Conservation (phyloP, 2,113 vertebrate species). For the Dipodomys spectabilis region DNA sequence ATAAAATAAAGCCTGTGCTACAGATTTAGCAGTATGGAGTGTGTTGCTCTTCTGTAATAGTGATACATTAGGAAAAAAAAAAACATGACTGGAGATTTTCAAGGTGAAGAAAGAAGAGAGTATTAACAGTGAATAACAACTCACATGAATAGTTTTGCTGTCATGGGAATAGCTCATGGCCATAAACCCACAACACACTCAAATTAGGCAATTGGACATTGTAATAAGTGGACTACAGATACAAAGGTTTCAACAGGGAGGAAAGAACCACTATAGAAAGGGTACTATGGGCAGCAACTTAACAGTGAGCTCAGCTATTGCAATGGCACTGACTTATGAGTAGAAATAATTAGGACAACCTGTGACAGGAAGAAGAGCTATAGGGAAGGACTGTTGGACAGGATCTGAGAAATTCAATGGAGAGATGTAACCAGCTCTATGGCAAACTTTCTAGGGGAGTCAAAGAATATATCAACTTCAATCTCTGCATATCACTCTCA, state of each 20-base stretch:
- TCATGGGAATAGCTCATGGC: not conserved
- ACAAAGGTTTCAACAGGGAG: not conserved
- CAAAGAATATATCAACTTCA: not conserved
- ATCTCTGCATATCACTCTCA: not conserved
- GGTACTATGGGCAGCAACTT: not conserved
- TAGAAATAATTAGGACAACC: not conserved
- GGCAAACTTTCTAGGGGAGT: not conserved
- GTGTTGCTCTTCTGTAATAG: not conserved
- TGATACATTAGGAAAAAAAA: not conserved
- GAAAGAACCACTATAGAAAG: not conserved
- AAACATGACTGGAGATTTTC: not conserved
- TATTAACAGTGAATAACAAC: not conserved
- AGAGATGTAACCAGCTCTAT: not conserved
- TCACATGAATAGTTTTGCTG: not conserved
- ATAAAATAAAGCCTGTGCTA: not conserved
- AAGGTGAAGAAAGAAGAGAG: not conserved
- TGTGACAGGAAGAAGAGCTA: not conserved
- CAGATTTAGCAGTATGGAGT: not conserved
- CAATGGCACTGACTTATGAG: not conserved
- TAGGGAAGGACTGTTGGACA: too few species aligned
- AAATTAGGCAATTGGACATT: not conserved
- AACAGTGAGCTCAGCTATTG: not conserved
- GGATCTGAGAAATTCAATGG: not conserved
- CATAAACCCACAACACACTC: not conserved
- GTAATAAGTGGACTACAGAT: not conserved